phyloP scores from a whole-genome alignment of 2,113 vertebrate genomes.

The Lepisosteus oculatus region DNA sequence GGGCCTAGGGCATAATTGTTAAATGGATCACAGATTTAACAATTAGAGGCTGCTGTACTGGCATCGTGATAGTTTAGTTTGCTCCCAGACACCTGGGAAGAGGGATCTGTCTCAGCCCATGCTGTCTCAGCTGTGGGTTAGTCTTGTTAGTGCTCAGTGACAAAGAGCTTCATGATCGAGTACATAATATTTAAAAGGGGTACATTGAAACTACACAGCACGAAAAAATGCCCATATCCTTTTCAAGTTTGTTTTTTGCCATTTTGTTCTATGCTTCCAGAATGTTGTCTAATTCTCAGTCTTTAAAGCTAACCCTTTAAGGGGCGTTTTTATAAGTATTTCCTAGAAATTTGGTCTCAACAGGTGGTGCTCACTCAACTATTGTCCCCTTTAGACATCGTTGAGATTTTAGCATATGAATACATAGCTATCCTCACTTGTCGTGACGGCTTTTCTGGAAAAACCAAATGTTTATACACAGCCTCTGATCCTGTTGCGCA shows the following conservation, averaged over 20 bases:
- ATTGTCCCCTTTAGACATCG: background rate
- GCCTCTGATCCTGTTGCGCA: background rate
- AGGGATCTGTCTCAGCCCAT: background rate
- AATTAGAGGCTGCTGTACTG: conserved; percentile 14
- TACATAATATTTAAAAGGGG: background rate
- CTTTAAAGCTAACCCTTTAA: too few relatives aligned
- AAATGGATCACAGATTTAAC: conserved; percentile 7
- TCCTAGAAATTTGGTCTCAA: background rate
- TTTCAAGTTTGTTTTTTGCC: too few relatives aligned
- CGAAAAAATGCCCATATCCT: background rate
- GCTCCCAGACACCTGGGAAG: background rate
- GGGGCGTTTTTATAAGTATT: background rate
- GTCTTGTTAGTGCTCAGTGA: background rate
- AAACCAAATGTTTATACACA: conserved; percentile 9
- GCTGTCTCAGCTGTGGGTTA: background rate
- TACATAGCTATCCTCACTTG: too few relatives aligned
- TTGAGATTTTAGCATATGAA: background rate
- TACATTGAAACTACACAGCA: background rate
- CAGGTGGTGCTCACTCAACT: background rate
- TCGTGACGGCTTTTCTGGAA: background rate
- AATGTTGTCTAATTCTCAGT: too few relatives aligned
- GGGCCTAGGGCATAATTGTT: conserved; percentile 6
- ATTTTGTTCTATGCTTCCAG: too few relatives aligned
- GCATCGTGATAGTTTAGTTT: background rate
- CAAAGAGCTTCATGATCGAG: background rate